These are phyloP conservation scores for Upupa epops DNA, from an alignment of 2,113 vertebrate genomes.

Conservation along the genomic window DNA sequence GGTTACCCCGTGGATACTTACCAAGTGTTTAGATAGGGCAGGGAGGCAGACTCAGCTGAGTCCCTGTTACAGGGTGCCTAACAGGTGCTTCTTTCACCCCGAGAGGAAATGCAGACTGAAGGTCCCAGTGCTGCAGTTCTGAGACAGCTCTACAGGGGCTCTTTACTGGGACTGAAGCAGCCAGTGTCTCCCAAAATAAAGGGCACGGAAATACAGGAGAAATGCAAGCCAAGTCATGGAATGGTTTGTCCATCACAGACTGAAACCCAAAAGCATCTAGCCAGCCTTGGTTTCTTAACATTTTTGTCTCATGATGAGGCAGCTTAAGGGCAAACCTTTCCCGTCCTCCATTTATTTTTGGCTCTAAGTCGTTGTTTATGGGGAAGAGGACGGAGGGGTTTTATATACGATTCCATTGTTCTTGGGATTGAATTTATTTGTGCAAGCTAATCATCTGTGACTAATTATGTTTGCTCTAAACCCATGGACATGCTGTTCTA, in stretches of 20 bases:
- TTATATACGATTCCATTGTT: neutral
- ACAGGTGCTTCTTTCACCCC: neutral
- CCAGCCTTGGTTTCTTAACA: neutral
- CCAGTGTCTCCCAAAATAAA: neutral
- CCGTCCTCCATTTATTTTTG: neutral
- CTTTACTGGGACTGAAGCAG: neutral
- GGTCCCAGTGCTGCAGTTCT: neutral
- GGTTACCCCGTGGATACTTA: neutral
- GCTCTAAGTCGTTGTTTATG: neutral
- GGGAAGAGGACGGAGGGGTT: neutral
- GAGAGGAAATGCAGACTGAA: neutral
- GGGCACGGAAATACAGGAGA: neutral
- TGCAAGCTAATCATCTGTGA: slow-evolving; percentile 4
- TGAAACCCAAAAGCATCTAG: neutral
- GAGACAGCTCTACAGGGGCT: neutral
- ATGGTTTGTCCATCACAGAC: neutral
- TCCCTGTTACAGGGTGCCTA: neutral
- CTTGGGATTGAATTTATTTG: neutral
- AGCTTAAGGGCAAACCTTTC: neutral
- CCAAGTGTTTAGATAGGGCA: neutral
- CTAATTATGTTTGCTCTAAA: neutral
- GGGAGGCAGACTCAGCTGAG: neutral
- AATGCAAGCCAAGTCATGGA: neutral
- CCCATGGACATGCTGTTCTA: neutral
- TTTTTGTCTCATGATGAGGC: neutral